Evolutionary conservation across 2,113 vertebrate species (phyloP).

Genomic region (Lipophrys pholis): DNA sequence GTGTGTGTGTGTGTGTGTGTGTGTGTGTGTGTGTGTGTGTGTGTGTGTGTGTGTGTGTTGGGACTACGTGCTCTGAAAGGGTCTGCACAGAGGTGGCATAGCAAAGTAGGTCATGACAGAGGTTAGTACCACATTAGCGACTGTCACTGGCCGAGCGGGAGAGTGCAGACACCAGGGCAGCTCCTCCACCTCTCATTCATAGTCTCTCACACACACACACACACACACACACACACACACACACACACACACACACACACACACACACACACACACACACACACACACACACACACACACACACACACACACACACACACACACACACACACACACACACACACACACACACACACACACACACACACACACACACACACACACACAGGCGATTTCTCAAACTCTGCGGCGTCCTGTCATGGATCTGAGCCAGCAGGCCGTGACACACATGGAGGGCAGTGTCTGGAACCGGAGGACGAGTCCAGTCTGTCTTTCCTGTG

Average conservation of each 20-base stretch:
- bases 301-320: conserved; percentile 3
- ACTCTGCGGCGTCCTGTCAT: conserved; percentile 60
- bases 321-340: too few relatives aligned
- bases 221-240: conserved; percentile 11
- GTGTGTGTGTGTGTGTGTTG: too few relatives aligned
- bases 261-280: conserved; percentile 1
- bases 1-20: conserved; percentile 14
- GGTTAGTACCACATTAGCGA: conserved; percentile 81
- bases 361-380: conserved; percentile 26
- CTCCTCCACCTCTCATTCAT: conserved; percentile 47
- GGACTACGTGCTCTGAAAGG: conserved; percentile 9
- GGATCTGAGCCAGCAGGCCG: conserved; percentile 66
- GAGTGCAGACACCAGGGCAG: conserved; percentile 68
- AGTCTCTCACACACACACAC: conserved; percentile 10
- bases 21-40: too few relatives aligned
- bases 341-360: conserved; percentile 5
- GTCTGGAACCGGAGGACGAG: conserved; percentile 69
- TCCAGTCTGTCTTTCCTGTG: conserved; percentile 68
- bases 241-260: conserved; percentile 9
- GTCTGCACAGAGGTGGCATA: conserved; percentile 60
- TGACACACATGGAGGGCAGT: conserved; percentile 71
- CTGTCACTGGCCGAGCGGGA: conserved; percentile 77
- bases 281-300: conserved; percentile 11
- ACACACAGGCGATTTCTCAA: conserved; percentile 16
- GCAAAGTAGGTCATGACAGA: conserved; percentile 80